These are phyloP conservation scores for Hirtodrosophila alboralis DNA, from an alignment of 2,888 invertebrate species.

Conservation along the genomic window DNA sequence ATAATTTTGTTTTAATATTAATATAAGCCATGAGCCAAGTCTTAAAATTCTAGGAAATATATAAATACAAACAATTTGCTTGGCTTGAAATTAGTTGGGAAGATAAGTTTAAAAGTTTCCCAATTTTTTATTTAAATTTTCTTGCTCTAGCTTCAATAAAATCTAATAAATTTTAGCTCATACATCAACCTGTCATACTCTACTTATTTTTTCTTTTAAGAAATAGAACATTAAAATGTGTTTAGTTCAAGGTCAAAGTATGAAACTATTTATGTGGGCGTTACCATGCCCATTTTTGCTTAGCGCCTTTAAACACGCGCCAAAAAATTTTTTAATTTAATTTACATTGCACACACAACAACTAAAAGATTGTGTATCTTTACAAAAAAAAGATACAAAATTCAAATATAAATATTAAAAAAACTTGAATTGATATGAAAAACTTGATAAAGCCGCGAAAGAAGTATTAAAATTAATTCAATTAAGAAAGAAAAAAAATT, in stretches of 20 bases:
- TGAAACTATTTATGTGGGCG: conserved; percentile 50
- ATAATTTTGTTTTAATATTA: no score
- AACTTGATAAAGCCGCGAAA: conserved; percentile 58
- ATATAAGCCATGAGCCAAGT: no score
- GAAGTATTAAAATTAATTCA: conserved; percentile 68
- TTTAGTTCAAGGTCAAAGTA: conserved; percentile 61
- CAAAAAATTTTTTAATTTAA: conserved; percentile 73
- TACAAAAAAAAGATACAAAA: conserved; percentile 13
- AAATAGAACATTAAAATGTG: conserved; percentile 22
- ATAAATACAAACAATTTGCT: no score
- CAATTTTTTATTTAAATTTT: no score
- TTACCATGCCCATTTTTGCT: conserved; percentile 15
- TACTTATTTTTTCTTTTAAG: no score
- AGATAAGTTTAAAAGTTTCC: no score
- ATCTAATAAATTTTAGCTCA: no score
- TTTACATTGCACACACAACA: conserved; percentile 66
- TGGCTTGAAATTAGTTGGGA: no score
- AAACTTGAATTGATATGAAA: conserved; percentile 62
- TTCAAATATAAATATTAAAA: conserved; percentile 11
- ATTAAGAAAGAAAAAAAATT: conserved; percentile 69
- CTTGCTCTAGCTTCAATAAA: no score
- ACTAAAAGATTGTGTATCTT: no score
- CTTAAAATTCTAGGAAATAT: no score
- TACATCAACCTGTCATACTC: no score
- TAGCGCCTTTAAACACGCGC: conserved; percentile 31